Evolutionary conservation across 92 coral and sea anemone genomes (phyloP).

Genomic region (Ricordea florida): DNA sequence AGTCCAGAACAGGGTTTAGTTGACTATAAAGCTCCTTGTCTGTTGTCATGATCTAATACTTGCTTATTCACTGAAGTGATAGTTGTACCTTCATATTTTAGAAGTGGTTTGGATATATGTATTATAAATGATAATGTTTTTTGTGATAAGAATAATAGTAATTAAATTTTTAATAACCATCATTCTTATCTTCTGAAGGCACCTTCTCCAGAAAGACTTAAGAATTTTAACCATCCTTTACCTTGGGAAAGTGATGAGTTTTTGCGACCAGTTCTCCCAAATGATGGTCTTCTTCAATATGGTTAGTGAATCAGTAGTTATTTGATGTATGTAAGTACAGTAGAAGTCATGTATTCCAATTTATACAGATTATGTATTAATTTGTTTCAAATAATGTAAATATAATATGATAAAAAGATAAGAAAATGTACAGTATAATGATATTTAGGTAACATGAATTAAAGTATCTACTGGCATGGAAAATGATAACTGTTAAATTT

Average conservation of each 20-base stretch:
- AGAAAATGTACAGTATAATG: too few relatives aligned
- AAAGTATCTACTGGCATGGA: too few relatives aligned
- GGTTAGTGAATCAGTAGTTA: constrained; percentile 41
- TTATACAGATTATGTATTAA: too few relatives aligned
- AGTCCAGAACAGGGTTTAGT: too few relatives aligned
- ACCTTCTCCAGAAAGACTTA: constrained; percentile 46
- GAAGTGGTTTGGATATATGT: neutral
- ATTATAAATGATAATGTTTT: neutral
- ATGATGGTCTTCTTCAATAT: constrained; percentile 85
- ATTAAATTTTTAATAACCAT: neutral
- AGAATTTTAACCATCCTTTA: constrained; percentile 39
- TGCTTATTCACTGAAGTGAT: too few relatives aligned
- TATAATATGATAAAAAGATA: too few relatives aligned
- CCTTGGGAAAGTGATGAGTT: constrained; percentile 90
- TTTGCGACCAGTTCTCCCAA: constrained; percentile 74
- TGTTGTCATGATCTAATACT: too few relatives aligned
- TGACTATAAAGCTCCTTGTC: too few relatives aligned
- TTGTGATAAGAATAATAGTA: neutral
- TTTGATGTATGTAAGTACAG: neutral
- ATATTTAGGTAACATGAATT: too few relatives aligned
- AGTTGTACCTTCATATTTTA: neutral
- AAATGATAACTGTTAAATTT: too few relatives aligned
- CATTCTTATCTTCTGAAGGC: constrained; percentile 14
- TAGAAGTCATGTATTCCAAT: too few relatives aligned
- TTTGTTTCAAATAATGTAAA: too few relatives aligned